Conservation (phyloP, 2,888 invertebrate species). For the Hirtodrosophila alboralis region DNA sequence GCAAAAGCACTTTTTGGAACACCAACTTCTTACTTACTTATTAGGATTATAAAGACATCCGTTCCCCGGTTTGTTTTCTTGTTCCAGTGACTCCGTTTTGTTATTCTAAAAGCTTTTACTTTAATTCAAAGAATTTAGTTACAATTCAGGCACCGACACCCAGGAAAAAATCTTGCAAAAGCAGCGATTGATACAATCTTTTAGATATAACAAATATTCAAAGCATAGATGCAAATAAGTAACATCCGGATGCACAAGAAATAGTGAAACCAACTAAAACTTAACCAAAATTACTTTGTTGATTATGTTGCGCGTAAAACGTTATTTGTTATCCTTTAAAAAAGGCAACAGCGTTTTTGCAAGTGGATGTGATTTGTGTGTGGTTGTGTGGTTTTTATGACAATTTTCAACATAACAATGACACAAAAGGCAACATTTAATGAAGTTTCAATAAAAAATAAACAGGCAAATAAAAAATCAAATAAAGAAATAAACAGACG, state of each 20-base stretch:
- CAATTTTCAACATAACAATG: conserved; percentile 48
- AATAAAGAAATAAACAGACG: conserved; percentile 61
- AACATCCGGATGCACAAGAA: no score
- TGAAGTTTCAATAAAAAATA: conserved; percentile 66
- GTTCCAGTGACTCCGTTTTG: no score
- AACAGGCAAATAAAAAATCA: conserved; percentile 52
- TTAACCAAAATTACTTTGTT: not conserved
- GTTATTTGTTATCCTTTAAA: conserved; percentile 8
- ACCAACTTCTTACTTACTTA: conserved; percentile 14
- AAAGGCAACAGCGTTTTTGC: not conserved
- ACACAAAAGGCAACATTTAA: conserved; percentile 60
- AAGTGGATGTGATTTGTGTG: conserved; percentile 17
- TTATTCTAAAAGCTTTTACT: no score
- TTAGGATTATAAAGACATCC: conserved; percentile 7
- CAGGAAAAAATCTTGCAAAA: no score
- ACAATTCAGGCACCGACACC: no score
- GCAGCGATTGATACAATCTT: no score
- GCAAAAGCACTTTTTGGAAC: not conserved
- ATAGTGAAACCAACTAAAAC: not conserved
- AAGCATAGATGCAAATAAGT: no score
- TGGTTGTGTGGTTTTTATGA: conserved; percentile 15
- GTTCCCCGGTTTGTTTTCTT: no score
- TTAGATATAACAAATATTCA: no score
- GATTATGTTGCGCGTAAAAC: conserved; percentile 10
- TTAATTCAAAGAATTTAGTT: no score